Evolutionary conservation across 2,113 vertebrate genomes (phyloP), one percentile per base, ranked within the genome.

Genomic region (Lophura nycthemera): DNA sequence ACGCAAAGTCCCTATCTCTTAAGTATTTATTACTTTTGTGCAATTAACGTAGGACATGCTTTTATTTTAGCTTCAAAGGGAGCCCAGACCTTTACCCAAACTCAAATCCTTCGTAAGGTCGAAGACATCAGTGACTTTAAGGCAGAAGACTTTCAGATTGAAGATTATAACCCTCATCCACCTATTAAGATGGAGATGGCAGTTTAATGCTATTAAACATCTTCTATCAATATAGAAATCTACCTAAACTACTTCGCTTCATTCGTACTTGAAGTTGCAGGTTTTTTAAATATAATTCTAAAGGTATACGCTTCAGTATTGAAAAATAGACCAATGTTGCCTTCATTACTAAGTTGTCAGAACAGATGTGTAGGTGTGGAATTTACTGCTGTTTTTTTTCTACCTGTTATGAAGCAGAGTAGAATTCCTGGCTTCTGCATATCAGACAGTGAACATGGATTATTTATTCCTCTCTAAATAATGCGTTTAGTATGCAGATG

Each of bases 131-230:
- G 98, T 67, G 98, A 99, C 72, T 99, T 99, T 94, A 95, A 92
- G 29, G 97, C 98, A 21, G 99, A 99, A 88, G 99, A 99, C 91
- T 99, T 99, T 95, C 97, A 98, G 88, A 98, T 99, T 90, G 98
- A 98, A 75, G 98, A 97, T 88, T 99, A 99, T 95, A 95, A 99
- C 94, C 99, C 99, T 38, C 98, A 99, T 67, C 98, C 99, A 12
- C 17, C 98, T 64, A 99, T 99, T 97, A 99, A 99, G 96, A 99
- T 99, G 99, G 98, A 99, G 92, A 99, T 99, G 99, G 98, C 99
- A 57, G 98, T 99, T 85, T 99, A 97, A 97, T 83, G 17, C 38
- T 71, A 7, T 74, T 67, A 86, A 86, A 10, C 50, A 65, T 4
- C 29, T 61, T 67, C 43, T 64, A 4, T 59, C 81, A 45, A 47